These are phyloP conservation scores for Megalonaias nervosa DNA, from an alignment of 1,140 invertebrate species.

Conservation along the genomic window DNA sequence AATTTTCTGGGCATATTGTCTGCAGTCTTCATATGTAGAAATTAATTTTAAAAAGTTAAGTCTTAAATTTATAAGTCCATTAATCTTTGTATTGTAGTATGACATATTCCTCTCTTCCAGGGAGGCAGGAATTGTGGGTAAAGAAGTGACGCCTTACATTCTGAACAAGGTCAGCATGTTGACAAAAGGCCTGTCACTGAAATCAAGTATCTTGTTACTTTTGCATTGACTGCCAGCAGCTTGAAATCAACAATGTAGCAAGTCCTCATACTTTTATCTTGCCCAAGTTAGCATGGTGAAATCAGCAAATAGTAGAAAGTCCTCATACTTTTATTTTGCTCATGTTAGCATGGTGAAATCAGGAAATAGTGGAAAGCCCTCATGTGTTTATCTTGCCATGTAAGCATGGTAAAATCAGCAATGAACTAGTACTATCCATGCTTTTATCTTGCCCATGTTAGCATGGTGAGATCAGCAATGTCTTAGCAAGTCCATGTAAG, in stretches of 20 bases:
- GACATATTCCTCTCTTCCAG: conserved; percentile 54
- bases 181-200: conserved; percentile 85
- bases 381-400: conserved; percentile 16
- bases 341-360: background rate
- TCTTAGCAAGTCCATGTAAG: too few species aligned
- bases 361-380: background rate
- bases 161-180: conserved; percentile 83
- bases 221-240: conserved; percentile 6
- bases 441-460: background rate
- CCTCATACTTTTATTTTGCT: background rate
- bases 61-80: too few species aligned
- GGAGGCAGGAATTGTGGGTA: conserved; percentile 80
- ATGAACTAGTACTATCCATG: too few species aligned
- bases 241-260: background rate
- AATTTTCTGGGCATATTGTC: too few species aligned
- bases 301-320: background rate
- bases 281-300: background rate
- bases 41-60: too few species aligned
- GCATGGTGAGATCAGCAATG: background rate
- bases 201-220: conserved; percentile 79
- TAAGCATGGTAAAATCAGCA: background rate
- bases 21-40: too few species aligned
- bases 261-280: background rate
- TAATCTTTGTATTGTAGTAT: conserved; percentile 4
- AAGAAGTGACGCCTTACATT: conserved; percentile 94